Percentiles rank a stretch among this genome's conserved stretches.
phyloP scores from a whole-genome alignment of 2,797 vertebrate genomes.

The Botia almorhae region DNA sequence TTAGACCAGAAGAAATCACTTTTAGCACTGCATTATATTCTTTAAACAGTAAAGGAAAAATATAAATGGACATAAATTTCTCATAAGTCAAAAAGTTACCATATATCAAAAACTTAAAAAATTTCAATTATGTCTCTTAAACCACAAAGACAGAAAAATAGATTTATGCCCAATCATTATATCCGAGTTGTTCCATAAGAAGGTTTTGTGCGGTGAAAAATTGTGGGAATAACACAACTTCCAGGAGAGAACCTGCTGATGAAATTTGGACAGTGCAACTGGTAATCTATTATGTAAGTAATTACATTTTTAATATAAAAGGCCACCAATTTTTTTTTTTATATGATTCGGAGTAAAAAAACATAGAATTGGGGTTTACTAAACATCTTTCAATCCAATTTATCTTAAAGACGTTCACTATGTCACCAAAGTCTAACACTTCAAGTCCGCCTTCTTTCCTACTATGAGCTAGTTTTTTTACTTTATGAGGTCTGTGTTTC shows the following conservation, averaged over 20 bases:
- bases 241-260: no score
- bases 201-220: no score
- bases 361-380: neutral
- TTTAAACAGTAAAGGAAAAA: neutral
- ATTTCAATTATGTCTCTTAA: neutral
- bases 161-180: no score
- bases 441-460: conserved; percentile 15
- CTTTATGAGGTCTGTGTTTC: no score
- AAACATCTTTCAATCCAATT: neutral
- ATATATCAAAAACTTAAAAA: neutral
- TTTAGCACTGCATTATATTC: neutral
- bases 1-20: neutral
- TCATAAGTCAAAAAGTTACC: neutral
- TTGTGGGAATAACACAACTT: neutral
- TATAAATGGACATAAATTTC: neutral
- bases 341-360: neutral
- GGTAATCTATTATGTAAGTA: no score
- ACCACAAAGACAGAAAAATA: neutral
- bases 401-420: neutral
- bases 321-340: no score
- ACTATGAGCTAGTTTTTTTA: no score
- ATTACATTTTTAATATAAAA: no score
- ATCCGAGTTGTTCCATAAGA: neutral
- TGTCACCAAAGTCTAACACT: conserved; percentile 41
- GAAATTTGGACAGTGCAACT: no score